Evolutionary conservation across 2,113 vertebrate species (phyloP).

Genomic region (Pao palembangensis): DNA sequence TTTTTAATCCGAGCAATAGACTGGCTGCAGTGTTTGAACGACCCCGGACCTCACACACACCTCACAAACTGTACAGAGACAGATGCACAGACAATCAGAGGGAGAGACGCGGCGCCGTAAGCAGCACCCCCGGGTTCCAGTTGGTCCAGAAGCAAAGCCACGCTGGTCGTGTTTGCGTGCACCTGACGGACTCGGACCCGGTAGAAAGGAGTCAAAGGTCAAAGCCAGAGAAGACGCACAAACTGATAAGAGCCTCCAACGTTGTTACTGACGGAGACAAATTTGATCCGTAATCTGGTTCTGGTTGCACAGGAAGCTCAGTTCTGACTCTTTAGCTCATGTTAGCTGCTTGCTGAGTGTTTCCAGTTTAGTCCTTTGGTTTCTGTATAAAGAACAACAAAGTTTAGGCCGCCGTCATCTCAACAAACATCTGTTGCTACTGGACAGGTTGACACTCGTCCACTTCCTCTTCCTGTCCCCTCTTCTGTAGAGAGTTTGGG

Average conservation of each 20-base stretch:
- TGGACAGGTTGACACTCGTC: no score
- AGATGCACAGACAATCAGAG: slow-evolving; percentile 81
- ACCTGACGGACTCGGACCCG: not conserved
- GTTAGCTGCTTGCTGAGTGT: not conserved
- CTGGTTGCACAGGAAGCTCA: slow-evolving; percentile 12
- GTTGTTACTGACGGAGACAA: not conserved
- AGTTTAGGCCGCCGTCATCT: no score
- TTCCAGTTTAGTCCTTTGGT: not conserved
- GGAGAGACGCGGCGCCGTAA: slow-evolving; percentile 27
- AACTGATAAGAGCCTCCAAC: no score
- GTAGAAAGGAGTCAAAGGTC: no score
- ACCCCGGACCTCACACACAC: slow-evolving; percentile 69
- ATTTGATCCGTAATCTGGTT: not conserved
- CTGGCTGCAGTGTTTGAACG: slow-evolving; percentile 69
- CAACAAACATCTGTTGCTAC: no score
- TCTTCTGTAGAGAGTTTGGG: no score
- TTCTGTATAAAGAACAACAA: no score
- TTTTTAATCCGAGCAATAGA: slow-evolving; percentile 71
- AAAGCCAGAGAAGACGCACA: no score
- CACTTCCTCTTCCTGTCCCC: no score
- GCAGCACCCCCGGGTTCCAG: slow-evolving; percentile 6
- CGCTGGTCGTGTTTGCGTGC: slow-evolving; percentile 43
- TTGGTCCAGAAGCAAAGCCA: not conserved
- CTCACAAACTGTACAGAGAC: slow-evolving; percentile 59
- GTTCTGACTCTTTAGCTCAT: no score